phyloP scores from a whole-genome alignment of 2,113 vertebrate genomes.

The Naja naja region DNA sequence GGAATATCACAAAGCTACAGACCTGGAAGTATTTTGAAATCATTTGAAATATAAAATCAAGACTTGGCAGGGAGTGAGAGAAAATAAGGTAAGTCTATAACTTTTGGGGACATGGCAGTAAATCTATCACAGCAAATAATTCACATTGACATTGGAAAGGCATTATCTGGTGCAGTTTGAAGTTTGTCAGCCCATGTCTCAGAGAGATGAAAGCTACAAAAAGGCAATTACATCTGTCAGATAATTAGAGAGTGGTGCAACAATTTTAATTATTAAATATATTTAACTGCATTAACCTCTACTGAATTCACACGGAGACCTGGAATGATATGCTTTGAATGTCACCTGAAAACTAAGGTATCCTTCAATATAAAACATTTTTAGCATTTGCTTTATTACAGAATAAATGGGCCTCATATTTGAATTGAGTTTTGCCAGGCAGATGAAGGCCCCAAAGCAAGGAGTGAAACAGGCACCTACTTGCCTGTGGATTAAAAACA shows the following conservation, averaged over 20 bases:
- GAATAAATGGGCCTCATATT: slow-evolving; percentile 54
- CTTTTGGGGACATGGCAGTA: slow-evolving; percentile 44
- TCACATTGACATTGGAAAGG: slow-evolving; percentile 25
- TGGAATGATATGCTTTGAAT: slow-evolving; percentile 47
- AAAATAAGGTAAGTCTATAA: slow-evolving; percentile 40
- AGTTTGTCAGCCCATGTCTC: slow-evolving; percentile 49
- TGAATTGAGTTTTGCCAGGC: slow-evolving; percentile 24
- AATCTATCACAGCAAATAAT: slow-evolving; percentile 61
- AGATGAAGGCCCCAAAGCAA: slow-evolving; percentile 3
- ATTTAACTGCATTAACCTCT: slow-evolving; percentile 69
- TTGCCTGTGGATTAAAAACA: neutral
- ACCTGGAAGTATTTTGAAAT: neutral
- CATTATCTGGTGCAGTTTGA: slow-evolving; percentile 55
- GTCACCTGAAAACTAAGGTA: slow-evolving; percentile 49
- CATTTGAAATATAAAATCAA: slow-evolving; percentile 11
- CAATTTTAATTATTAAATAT: slow-evolving; percentile 63
- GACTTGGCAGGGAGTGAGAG: slow-evolving; percentile 28
- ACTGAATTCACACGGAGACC: slow-evolving; percentile 57
- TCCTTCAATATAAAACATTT: slow-evolving; percentile 59
- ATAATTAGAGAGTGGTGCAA: slow-evolving; percentile 62
- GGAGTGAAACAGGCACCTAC: neutral
- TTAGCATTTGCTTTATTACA: slow-evolving; percentile 64
- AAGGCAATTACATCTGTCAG: slow-evolving; percentile 64
- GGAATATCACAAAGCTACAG: neutral
- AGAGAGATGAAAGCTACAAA: slow-evolving; percentile 44